A percentile compares a stretch with the other conserved stretches of the same genome.
These are phyloP conservation scores for Branchinecta lindahli DNA, from an alignment of 1,140 invertebrate species.

Conservation along the genomic window DNA sequence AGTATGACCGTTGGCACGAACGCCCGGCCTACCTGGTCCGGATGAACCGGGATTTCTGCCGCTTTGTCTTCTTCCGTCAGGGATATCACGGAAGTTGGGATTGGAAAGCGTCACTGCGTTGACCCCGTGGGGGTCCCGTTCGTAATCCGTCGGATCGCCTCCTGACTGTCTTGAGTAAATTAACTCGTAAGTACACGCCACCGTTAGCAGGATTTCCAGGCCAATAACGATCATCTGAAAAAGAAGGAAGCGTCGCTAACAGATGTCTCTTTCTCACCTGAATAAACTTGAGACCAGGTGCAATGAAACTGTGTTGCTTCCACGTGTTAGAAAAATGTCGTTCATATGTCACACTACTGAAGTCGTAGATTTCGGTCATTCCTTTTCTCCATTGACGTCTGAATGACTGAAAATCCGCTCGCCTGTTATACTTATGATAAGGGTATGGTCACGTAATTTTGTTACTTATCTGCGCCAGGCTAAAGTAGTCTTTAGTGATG, in stretches of 20 bases:
- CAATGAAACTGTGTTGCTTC: too few species aligned
- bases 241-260: conserved; percentile 7
- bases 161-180: conserved; percentile 47
- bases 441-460: too few species aligned
- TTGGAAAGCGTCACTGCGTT: conserved; percentile 58
- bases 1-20: neutral
- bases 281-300: too few species aligned
- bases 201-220: conserved; percentile 52
- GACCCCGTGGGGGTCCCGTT: conserved; percentile 33
- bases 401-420: too few species aligned
- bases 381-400: too few species aligned
- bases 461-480: too few species aligned
- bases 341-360: too few species aligned
- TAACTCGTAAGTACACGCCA: conserved; percentile 57
- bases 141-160: conserved; percentile 44
- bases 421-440: too few species aligned
- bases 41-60: conserved; percentile 12
- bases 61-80: conserved; percentile 16
- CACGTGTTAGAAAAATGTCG: too few species aligned
- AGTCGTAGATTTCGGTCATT: too few species aligned
- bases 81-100: conserved; percentile 58
- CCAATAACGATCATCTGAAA: conserved; percentile 57
- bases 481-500: too few species aligned
- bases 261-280: too few species aligned
- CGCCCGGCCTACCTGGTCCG: conserved; percentile 11